Evolutionary conservation across 2,888 invertebrate genomes (phyloP), one percentile per base, ranked within the genome.

Genomic region (Meteorus cinctellus): DNA sequence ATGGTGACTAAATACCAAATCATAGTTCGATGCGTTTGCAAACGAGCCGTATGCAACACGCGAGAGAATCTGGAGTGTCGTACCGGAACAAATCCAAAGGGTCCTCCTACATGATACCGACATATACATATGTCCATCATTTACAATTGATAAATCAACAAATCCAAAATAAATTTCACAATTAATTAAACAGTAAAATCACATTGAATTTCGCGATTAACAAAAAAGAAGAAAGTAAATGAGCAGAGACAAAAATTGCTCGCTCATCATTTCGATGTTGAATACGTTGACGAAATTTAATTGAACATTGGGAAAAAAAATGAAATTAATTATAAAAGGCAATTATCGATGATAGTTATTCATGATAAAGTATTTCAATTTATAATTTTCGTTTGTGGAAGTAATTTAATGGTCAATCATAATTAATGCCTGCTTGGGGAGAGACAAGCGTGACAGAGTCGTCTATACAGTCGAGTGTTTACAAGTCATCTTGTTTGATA

Each of bases 1-100:
- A 87, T 87, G 86, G 85, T 86, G 87, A 87, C 87, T 87, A 87
- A 87, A 87, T 86, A 87, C 86, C 86, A 86, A 86, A 86, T 86
- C 87, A 86, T 84, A 85, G 85, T 85, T 86, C 85, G 85, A 86
- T 87, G 86, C 82, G 84, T 82, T 55, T 84, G 81, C 85, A 84
- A 84, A 85, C 74, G 72, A 74, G 74, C 74, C 72, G 66, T 77
- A 63, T 82, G 82, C 77, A 78, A 80, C 80, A 74, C 45, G 75
- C 65, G 45, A 66, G 66, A 67, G 84, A 72, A 48, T 31, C 63
- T 36, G 48, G 63, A 72, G 72, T 72, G 72, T 63, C 72, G 63
- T 72, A 45, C 72, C 72, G 72, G 60, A 72, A 72, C 72, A 72
- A 72, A 72, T 72, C 29, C 34, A 63, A 63, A 63, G 62, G 63